Percentiles rank a stretch among this genome's conserved stretches.
These are phyloP conservation scores for Drosophila biarmipes DNA, from an alignment of 1,140 invertebrate species.

Conservation along the genomic window DNA sequence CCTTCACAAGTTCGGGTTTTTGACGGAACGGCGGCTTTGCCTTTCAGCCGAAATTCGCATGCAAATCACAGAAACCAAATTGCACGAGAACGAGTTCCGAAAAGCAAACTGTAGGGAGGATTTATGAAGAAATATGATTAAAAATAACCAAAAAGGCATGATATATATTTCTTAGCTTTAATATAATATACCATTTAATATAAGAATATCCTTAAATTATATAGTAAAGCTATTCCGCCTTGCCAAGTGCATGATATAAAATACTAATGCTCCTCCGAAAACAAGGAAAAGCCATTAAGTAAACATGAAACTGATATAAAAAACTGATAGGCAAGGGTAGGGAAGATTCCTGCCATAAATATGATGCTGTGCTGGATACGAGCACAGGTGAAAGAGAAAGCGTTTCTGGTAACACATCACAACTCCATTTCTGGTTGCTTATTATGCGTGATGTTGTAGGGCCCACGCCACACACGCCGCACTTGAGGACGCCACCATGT, in stretches of 20 bases:
- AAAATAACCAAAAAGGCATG: neutral
- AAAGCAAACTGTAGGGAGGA: neutral
- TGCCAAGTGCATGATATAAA: neutral
- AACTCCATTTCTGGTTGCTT: slow-evolving; percentile 59
- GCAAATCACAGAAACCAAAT: slow-evolving; percentile 29
- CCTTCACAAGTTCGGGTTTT: slow-evolving; percentile 19
- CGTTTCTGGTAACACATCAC: slow-evolving; percentile 23
- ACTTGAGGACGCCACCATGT: slow-evolving; percentile 38
- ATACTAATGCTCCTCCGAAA: neutral
- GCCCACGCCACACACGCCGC: slow-evolving; percentile 9
- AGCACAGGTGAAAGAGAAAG: slow-evolving; percentile 20
- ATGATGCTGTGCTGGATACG: slow-evolving; percentile 21
- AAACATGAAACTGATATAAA: slow-evolving; percentile 20
- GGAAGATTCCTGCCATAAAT: slow-evolving; percentile 4
- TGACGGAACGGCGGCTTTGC: slow-evolving; percentile 14
- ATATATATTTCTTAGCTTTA: too few relatives aligned
- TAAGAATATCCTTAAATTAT: neutral
- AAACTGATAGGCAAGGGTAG: slow-evolving; percentile 9
- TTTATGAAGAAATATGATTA: neutral
- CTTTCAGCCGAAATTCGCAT: slow-evolving; percentile 33
- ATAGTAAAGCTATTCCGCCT: too few relatives aligned
- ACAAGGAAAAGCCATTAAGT: slow-evolving; percentile 4
- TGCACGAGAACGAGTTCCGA: slow-evolving; percentile 4
- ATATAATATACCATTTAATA: too few relatives aligned
- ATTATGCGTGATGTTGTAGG: slow-evolving; percentile 46